Conservation (phyloP, 2,888 invertebrate species). For the Stegophylla sp. region DNA sequence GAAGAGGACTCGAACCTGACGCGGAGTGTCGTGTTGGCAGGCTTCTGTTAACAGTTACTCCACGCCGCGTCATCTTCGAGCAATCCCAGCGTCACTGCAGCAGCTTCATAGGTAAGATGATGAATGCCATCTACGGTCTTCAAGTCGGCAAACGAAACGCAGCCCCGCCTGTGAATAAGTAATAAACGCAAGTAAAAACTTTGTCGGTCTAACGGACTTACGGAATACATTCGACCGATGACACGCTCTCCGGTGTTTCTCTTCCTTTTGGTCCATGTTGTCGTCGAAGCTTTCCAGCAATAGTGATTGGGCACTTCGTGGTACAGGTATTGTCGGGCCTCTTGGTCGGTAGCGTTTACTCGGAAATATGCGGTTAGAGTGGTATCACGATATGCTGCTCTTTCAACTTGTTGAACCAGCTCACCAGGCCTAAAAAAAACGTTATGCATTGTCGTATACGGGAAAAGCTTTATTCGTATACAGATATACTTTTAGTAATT, state of each 20-base stretch:
- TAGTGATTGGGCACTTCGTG: conserved; percentile 50
- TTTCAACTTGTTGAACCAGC: neutral
- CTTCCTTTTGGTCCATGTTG: fast-evolving
- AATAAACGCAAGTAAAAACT: too few species aligned
- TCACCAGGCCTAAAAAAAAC: conserved; percentile 27
- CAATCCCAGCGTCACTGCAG: conserved; percentile 61
- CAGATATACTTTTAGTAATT: too few species aligned
- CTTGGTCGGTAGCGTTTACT: conserved; percentile 22
- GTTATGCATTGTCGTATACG: too few species aligned
- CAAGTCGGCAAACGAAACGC: conserved; percentile 37
- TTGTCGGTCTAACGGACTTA: too few species aligned
- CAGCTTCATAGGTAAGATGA: conserved; percentile 14
- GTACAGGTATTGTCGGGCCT: conserved; percentile 33
- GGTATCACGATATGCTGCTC: neutral
- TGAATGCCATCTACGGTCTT: conserved; percentile 21
- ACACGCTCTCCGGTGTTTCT: neutral
- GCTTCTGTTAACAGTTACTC: conserved; percentile 44
- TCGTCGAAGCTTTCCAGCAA: neutral
- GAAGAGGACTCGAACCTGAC: conserved; percentile 53
- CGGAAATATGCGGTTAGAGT: conserved; percentile 54
- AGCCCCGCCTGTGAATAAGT: too few species aligned
- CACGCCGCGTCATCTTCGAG: conserved; percentile 58
- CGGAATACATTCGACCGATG: conserved; percentile 53
- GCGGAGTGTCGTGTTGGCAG: conserved; percentile 8
- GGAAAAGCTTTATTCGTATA: too few species aligned